Evolutionary conservation across 1,140 invertebrate genomes (phyloP).

Genomic region (Drosophila navojoa): DNA sequence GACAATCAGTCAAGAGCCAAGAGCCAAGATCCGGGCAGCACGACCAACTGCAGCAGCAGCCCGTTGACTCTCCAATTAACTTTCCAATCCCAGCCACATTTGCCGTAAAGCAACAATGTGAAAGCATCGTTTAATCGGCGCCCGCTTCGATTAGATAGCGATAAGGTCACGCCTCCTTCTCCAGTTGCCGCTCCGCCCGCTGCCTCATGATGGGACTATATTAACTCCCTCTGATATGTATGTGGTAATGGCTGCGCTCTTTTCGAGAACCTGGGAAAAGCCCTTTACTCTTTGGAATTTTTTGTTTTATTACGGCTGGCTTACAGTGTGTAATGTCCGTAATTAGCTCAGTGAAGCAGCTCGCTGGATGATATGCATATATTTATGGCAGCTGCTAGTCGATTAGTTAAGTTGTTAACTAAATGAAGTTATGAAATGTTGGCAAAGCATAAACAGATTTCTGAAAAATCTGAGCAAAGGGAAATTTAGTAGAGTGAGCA

Average conservation of each 20-base stretch:
- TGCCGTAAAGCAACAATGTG: slow-evolving; percentile 42
- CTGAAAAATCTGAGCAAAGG: no score
- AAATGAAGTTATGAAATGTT: no score
- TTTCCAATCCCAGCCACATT: slow-evolving; percentile 44
- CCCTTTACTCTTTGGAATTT: neutral
- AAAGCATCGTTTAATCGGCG: slow-evolving; percentile 63
- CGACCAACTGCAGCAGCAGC: slow-evolving; percentile 24
- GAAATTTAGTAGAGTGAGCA: no score
- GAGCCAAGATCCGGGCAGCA: neutral
- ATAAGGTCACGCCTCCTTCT: slow-evolving; percentile 2
- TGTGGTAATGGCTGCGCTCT: neutral
- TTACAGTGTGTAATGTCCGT: neutral
- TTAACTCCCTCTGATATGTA: neutral
- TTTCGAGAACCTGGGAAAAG: neutral
- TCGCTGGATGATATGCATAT: neutral
- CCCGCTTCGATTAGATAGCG: slow-evolving; percentile 59
- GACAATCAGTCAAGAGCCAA: slow-evolving; percentile 65
- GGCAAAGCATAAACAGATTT: no score
- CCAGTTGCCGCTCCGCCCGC: neutral
- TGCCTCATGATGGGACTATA: neutral
- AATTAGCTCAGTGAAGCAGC: neutral
- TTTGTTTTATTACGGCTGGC: neutral
- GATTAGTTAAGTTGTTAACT: no score
- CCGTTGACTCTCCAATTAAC: slow-evolving; percentile 54
- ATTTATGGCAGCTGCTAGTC: neutral